These are phyloP conservation scores for Callinectes sapidus DNA, from an alignment of 2,888 invertebrate species.

Conservation along the genomic window DNA sequence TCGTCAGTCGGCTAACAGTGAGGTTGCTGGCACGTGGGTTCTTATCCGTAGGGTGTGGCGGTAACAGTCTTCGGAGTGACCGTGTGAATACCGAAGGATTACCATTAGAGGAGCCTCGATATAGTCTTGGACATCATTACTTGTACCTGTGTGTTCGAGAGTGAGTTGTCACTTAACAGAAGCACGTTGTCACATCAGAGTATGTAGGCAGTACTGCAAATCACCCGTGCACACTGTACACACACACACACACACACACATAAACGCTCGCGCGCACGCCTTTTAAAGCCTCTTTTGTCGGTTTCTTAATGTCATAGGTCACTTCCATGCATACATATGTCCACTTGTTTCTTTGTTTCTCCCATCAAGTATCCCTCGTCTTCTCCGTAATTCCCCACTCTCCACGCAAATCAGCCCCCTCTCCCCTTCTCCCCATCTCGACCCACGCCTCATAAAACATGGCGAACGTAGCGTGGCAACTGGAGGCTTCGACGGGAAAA, in stretches of 20 bases:
- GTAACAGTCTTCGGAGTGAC: not conserved
- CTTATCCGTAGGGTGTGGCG: not conserved
- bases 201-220: not conserved
- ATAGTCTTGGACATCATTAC: no score
- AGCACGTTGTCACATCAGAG: no score
- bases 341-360: no score
- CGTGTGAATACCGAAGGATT: not conserved
- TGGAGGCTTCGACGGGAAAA: not conserved
- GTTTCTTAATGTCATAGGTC: no score
- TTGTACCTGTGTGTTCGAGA: no score
- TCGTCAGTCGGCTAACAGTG: not conserved
- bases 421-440: no score
- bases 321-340: no score
- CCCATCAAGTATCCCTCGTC: no score
- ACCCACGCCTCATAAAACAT: not conserved
- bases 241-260: slow-evolving; percentile 1
- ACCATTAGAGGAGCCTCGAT: no score
- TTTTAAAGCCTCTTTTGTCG: not conserved
- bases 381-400: no score
- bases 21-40: not conserved
- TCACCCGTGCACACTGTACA: no score
- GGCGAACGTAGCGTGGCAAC: not conserved
- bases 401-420: no score
- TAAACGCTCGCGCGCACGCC: not conserved
- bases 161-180: not conserved